Evolutionary conservation across 2,888 invertebrate genomes (phyloP), one percentile per base, ranked within the genome.

Genomic region (Pristionchus fissidentatus): DNA sequence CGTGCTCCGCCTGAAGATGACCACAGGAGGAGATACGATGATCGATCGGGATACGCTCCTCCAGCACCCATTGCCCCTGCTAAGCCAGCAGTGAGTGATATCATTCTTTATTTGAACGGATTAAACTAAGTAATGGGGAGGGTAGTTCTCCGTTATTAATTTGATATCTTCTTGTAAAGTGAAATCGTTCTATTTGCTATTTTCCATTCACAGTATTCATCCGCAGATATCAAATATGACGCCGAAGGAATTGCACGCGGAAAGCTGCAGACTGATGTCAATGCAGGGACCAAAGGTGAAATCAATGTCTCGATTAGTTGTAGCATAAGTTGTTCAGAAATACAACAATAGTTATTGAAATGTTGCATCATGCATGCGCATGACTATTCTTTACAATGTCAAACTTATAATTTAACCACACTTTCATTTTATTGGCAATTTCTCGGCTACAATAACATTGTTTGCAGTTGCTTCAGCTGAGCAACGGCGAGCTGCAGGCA

Each of bases 231-330:
- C 80, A 1, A 41, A 41, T 5, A 60, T 57, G 57, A 60, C 80
- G 7, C 80, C 41, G 10, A 57, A 80, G 32, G 80, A 80, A 35
- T 46, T 80, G 41, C 80, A 80, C 29, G 38, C 57, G 7, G 80
- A 80, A 26, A 80, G 80, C 29, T 41, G 29, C 22, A 38, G 60
- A 43, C 43, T 80, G 13, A 29, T 60, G 49, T 57, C 60, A 8
- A 55, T 78, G 55, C 78, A 78, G 38, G 78, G 78, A n/a, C 78
- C 78, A 35, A 78, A 78, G 78, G 78, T 73, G 13, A 13, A 4
- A 29, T 32, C 19, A 3, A 32, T 62, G 4, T 13, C n/a, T 66
- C 8, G 41, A 8, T 41, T n/a, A 4, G 35, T 38, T 46, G 7
- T 46, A 7, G 46, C 46, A n/a, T n/a, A n/a, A 49, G 49, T 49